Evolutionary conservation across 2,797 vertebrate species (phyloP).

Genomic region (Holocentrus rufus): DNA sequence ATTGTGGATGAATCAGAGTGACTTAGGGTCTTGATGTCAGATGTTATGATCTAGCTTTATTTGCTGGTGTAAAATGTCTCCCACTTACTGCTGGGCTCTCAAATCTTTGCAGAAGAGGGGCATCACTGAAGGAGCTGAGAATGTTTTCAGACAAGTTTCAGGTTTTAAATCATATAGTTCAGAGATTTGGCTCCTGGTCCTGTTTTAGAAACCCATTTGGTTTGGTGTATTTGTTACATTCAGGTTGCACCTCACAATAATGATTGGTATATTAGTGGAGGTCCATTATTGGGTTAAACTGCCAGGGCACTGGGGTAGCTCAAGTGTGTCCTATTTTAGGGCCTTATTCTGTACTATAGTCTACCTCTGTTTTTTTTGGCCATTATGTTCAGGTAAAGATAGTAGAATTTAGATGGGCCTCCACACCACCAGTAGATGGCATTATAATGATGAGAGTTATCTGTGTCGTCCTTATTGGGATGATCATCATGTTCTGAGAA

Average conservation of each 20-base stretch:
- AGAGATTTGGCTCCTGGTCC: constrained; percentile 43
- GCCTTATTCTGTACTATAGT: constrained; percentile 8
- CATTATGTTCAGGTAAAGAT: background rate
- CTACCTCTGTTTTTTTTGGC: constrained; percentile 12
- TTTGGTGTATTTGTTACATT: background rate
- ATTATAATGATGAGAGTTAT: constrained; percentile 52
- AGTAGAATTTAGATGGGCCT: background rate
- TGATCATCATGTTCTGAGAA: constrained; percentile 38
- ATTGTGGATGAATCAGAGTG: constrained; percentile 79
- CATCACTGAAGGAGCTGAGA: constrained; percentile 51
- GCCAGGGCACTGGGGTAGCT: background rate
- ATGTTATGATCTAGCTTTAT: constrained; percentile 80
- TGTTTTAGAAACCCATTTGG: constrained; percentile 33
- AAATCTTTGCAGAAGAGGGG: constrained; percentile 64
- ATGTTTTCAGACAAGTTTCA: background rate
- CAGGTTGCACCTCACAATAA: background rate
- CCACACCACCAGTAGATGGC: constrained; percentile 62
- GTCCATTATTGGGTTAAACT: background rate
- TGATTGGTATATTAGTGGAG: too few relatives aligned
- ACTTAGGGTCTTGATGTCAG: constrained; percentile 75
- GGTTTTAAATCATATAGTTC: constrained; percentile 37
- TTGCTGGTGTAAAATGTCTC: constrained; percentile 81
- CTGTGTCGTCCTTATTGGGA: constrained; percentile 37
- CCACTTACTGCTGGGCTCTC: constrained; percentile 66
- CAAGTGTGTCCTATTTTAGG: background rate